phyloP scores from a whole-genome alignment of 2,113 vertebrate species.

The Genyomyrus donnyi region DNA sequence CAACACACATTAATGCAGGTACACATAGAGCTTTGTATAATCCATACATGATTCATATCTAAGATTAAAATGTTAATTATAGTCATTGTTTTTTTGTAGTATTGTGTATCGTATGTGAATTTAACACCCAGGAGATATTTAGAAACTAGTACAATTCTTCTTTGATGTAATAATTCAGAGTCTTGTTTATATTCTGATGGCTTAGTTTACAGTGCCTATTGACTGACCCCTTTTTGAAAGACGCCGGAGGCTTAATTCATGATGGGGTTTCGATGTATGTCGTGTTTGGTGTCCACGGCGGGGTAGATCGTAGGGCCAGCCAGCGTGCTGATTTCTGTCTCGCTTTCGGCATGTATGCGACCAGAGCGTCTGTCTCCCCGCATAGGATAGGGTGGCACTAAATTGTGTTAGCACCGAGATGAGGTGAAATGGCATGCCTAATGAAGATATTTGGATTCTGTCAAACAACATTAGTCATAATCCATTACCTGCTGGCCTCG shows the following conservation, averaged over 20 bases:
- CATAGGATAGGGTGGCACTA: conserved; percentile 23
- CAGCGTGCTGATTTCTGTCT: not conserved
- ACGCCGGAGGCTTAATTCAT: not conserved
- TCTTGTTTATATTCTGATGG: not conserved
- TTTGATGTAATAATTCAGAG: not conserved
- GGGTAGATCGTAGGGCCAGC: not conserved
- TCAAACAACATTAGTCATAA: conserved; percentile 60
- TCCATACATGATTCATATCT: conserved; percentile 24
- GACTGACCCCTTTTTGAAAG: not conserved
- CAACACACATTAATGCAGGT: conserved; percentile 6
- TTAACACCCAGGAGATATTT: not conserved
- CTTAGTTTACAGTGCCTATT: not conserved
- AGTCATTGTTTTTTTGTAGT: not conserved
- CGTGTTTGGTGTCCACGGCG: not conserved
- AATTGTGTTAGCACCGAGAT: conserved; percentile 25
- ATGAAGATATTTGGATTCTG: conserved; percentile 52
- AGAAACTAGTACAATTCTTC: not conserved
- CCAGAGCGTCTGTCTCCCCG: not conserved
- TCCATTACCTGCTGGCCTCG: conserved; percentile 48
- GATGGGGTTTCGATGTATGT: not conserved
- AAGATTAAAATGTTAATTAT: conserved; percentile 17
- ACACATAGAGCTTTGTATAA: conserved; percentile 10
- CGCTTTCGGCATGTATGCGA: not conserved
- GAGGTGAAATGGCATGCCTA: conserved; percentile 31
- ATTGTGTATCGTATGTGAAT: not conserved